Percentiles rank a stretch among this genome's conserved stretches.
Conservation (phyloP, 2,113 vertebrate species). For the Vulpes ferrilata region DNA sequence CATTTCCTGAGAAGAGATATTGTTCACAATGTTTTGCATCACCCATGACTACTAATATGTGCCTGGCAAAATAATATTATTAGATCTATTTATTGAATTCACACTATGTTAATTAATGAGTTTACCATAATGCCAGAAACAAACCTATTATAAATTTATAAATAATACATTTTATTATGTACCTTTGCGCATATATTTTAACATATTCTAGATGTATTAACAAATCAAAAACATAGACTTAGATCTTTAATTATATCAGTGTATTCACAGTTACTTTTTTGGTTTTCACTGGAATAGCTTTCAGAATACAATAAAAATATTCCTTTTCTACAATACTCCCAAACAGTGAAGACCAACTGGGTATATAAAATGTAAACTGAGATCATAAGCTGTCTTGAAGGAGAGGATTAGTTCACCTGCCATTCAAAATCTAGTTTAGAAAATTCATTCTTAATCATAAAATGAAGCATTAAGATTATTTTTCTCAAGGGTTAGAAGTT, state of each 20-base stretch:
- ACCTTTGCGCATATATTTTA: background rate
- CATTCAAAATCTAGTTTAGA: background rate
- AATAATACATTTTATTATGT: background rate
- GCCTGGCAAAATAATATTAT: background rate
- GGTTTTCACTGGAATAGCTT: background rate
- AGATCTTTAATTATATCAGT: background rate
- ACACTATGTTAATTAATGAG: background rate
- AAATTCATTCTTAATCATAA: background rate
- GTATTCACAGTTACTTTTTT: background rate
- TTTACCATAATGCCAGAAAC: background rate
- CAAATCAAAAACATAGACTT: background rate
- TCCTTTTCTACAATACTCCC: background rate
- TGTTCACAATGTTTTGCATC: background rate
- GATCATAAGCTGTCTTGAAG: background rate
- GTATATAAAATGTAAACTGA: background rate
- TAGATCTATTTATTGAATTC: background rate
- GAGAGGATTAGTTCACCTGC: background rate
- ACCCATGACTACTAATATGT: background rate
- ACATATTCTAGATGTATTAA: background rate
- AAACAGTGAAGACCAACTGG: background rate
- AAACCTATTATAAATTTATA: background rate
- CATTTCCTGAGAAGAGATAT: background rate
- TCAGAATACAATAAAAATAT: background rate
- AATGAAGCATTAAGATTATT: conserved; percentile 12
- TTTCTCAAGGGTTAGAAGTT: conserved; percentile 2